Conservation (phyloP, 1,140 invertebrate genomes). For the Mycetomoellerius zeteki region DNA sequence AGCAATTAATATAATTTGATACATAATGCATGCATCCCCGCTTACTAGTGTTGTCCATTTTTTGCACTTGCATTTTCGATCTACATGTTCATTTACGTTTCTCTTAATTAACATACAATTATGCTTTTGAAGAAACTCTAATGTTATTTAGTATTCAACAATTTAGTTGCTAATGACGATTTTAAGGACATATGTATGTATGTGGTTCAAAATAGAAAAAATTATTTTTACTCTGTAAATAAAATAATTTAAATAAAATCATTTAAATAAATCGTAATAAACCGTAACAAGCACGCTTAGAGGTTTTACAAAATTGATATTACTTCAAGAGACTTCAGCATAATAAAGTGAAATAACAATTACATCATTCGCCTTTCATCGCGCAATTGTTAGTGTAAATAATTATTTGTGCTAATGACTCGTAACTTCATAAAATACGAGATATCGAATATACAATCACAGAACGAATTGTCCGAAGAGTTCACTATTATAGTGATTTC, state of each 20-base stretch:
- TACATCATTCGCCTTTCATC: constrained; percentile 2
- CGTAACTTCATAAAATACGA: background rate
- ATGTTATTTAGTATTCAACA: constrained; percentile 33
- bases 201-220: background rate
- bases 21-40: constrained; percentile 48
- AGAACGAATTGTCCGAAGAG: too few relatives aligned
- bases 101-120: constrained; percentile 58
- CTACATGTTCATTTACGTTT: constrained; percentile 47
- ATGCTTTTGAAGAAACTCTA: constrained; percentile 21
- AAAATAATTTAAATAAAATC: background rate
- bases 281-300: background rate
- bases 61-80: constrained; percentile 47
- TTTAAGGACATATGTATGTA: background rate
- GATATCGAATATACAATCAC: background rate
- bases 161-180: constrained; percentile 16
- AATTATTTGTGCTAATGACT: background rate
- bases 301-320: constrained; percentile 13
- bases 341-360: constrained; percentile 13
- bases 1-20: constrained; percentile 65
- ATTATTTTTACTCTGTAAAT: background rate
- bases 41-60: constrained; percentile 49
- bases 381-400: background rate
- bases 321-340: background rate
- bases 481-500: too few relatives aligned
- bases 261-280: background rate